A percentile compares a stretch with the other conserved stretches of the same genome.
phyloP scores from a whole-genome alignment of 2,113 vertebrate genomes.

The Melanostigma gelatinosum region DNA sequence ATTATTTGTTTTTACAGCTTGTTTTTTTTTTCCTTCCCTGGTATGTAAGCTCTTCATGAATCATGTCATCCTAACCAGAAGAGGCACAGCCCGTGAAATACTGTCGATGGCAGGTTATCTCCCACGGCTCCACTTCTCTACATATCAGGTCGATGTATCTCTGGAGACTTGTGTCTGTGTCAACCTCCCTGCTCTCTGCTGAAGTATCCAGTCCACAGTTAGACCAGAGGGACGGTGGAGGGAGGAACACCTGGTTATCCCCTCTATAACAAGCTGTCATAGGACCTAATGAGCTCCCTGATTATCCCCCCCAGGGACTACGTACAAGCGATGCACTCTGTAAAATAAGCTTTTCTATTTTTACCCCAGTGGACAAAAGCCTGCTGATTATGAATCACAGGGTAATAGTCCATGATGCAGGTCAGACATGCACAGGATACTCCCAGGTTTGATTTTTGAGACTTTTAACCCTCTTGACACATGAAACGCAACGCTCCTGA shows the following conservation, averaged over 20 bases:
- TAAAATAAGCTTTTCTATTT: slow-evolving; percentile 67
- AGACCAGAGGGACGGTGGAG: slow-evolving; percentile 51
- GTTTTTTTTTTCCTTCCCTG: slow-evolving; percentile 12
- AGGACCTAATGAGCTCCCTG: slow-evolving; percentile 71
- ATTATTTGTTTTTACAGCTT: slow-evolving; percentile 24
- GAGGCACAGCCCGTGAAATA: slow-evolving; percentile 39
- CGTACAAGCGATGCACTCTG: slow-evolving; percentile 40
- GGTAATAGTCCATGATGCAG: slow-evolving; percentile 49
- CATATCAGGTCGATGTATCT: slow-evolving; percentile 9
- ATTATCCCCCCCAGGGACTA: slow-evolving; percentile 75
- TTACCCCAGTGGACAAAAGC: slow-evolving; percentile 59
- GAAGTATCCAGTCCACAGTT: slow-evolving; percentile 40
- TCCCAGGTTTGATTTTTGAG: slow-evolving; percentile 51
- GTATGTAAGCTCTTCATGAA: slow-evolving; percentile 21
- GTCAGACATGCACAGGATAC: slow-evolving; percentile 42
- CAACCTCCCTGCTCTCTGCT: slow-evolving; percentile 25
- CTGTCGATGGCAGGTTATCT: slow-evolving; percentile 52
- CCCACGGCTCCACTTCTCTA: slow-evolving; percentile 48
- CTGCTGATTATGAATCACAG: slow-evolving; percentile 66
- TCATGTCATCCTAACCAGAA: slow-evolving; percentile 39
- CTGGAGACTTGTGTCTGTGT: slow-evolving; percentile 36
- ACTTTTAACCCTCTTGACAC: slow-evolving; percentile 49
- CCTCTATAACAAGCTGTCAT: slow-evolving; percentile 69
- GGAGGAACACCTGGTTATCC: slow-evolving; percentile 69
- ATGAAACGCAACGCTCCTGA: slow-evolving; percentile 53